Evolutionary conservation across 2,113 vertebrate genomes (phyloP).

Genomic region (Python bivittatus): DNA sequence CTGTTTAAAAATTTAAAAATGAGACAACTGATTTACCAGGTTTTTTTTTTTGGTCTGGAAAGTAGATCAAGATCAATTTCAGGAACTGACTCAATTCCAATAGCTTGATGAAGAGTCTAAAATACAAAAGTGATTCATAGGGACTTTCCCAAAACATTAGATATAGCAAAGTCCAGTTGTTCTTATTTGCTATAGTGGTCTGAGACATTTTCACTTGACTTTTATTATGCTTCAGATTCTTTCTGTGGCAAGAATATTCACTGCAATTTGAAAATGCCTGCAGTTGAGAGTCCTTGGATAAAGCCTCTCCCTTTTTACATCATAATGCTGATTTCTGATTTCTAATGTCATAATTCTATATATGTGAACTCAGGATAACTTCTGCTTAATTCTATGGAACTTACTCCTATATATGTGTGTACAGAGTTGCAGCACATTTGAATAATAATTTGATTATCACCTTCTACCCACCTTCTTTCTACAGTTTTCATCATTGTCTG

Average conservation of each 20-base stretch:
- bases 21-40: neutral
- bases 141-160: neutral
- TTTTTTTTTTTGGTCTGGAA: neutral
- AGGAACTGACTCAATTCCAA: neutral
- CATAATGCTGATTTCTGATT: neutral
- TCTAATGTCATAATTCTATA: neutral
- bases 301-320: neutral
- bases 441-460: neutral
- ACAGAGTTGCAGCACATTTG: neutral
- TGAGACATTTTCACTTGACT: neutral
- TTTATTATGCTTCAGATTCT: neutral
- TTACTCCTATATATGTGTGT: neutral
- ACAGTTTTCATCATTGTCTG: slow-evolving; percentile 95
- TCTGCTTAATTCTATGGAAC: too few species aligned
- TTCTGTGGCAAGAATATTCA: neutral
- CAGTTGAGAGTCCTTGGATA: neutral
- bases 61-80: neutral
- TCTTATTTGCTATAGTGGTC: neutral
- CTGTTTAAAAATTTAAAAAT: neutral
- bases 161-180: neutral
- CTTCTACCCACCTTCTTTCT: slow-evolving; percentile 82
- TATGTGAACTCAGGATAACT: neutral
- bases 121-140: neutral
- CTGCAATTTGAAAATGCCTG: neutral
- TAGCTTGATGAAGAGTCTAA: neutral